A percentile compares a stretch with the other conserved stretches of the same genome.
Conservation (phyloP, 37 sponge, comb jelly and placozoan genomes). For the Diacarnus erythraeanus region DNA sequence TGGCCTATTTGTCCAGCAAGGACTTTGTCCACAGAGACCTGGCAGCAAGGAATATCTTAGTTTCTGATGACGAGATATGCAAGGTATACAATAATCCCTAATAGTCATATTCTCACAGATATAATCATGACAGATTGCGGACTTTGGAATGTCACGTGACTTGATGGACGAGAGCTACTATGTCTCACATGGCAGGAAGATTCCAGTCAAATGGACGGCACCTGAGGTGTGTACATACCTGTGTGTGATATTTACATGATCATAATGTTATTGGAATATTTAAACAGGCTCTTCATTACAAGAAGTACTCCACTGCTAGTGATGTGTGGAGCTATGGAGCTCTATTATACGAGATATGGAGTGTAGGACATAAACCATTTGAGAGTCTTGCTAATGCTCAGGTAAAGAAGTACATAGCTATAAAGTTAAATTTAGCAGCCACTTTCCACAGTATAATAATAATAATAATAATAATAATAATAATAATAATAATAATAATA, state of each 20-base stretch:
- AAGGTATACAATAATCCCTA: no score
- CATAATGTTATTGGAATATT: not conserved
- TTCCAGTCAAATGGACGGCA: slow-evolving; percentile 19
- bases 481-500: not conserved
- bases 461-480: not conserved
- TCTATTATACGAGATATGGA: slow-evolving; percentile 17
- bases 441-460: not conserved
- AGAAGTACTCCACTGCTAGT: slow-evolving; percentile 13
- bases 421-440: not conserved
- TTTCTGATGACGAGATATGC: slow-evolving; percentile 2
- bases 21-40: slow-evolving; percentile 23
- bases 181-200: slow-evolving; percentile 9
- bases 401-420: no score
- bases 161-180: not conserved
- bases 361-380: slow-evolving; percentile 9
- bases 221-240: not conserved
- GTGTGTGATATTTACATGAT: not conserved
- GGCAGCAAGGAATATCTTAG: slow-evolving; percentile 7
- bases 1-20: slow-evolving; percentile 7
- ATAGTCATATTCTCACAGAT: not conserved
- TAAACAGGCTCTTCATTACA: not conserved
- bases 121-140: slow-evolving; percentile 1
- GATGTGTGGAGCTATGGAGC: slow-evolving; percentile 23
- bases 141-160: slow-evolving; percentile 22
- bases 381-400: not conserved